Evolutionary conservation across 2,113 vertebrate genomes (phyloP).

Genomic region (Rallus limicola): DNA sequence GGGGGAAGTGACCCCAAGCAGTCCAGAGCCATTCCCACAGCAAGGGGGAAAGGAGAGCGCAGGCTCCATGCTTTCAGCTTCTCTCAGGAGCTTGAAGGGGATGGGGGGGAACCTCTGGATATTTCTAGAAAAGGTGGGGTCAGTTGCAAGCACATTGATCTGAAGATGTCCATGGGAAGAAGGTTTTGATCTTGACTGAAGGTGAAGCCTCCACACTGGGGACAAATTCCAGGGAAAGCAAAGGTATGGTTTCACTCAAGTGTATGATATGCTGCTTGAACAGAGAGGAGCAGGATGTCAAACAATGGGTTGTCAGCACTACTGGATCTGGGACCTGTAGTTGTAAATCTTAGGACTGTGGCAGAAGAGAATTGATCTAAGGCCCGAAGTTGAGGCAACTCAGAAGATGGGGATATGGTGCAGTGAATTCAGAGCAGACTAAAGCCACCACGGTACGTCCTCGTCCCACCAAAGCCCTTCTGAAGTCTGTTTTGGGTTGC

Average conservation of each 20-base stretch:
- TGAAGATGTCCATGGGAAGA: background rate
- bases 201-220: background rate
- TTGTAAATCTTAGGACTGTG: background rate
- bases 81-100: background rate
- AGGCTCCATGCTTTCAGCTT: background rate
- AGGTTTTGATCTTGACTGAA: background rate
- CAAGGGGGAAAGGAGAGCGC: background rate
- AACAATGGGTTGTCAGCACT: background rate
- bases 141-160: background rate
- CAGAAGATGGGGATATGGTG: background rate
- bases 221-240: background rate
- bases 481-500: background rate
- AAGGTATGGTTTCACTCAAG: background rate
- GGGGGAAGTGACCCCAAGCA: background rate
- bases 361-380: background rate
- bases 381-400: background rate
- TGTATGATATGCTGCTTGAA: background rate
- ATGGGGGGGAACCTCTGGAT: background rate
- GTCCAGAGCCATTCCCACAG: background rate
- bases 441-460: rapidly evolving
- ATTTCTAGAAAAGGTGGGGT: background rate
- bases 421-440: background rate
- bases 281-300: background rate
- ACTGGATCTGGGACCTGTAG: background rate
- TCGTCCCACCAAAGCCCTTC: background rate